Evolutionary conservation across 1,140 invertebrate genomes (phyloP).

Genomic region (Coptotermes formosanus): DNA sequence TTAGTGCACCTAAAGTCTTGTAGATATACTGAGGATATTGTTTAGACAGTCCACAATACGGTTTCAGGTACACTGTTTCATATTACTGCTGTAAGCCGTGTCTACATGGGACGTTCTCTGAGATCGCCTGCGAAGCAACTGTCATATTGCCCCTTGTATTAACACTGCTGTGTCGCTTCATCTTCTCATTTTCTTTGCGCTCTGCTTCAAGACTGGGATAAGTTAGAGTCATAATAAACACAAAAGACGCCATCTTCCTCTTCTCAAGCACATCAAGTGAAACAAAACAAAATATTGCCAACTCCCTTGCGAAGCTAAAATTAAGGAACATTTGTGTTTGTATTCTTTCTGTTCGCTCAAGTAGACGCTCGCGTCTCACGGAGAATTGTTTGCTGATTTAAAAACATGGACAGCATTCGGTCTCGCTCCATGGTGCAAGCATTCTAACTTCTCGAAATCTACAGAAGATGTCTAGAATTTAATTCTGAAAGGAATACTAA

Average conservation of each 20-base stretch:
- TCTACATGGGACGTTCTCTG: too few species aligned
- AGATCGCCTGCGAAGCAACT: neutral
- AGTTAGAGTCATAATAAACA: neutral
- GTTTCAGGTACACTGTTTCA: too few species aligned
- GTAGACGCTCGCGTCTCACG: neutral
- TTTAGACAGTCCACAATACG: too few species aligned
- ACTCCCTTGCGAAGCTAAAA: neutral
- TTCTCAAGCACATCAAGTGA: neutral
- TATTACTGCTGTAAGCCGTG: too few species aligned
- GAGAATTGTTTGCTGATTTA: neutral
- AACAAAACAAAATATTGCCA: neutral
- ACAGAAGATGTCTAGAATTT: neutral
- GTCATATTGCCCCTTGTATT: neutral
- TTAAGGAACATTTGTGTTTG: neutral
- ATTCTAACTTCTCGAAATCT: neutral
- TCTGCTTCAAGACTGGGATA: neutral
- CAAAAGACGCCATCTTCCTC: neutral
- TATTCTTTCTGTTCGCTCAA: neutral
- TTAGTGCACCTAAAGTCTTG: too few species aligned
- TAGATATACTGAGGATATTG: too few species aligned
- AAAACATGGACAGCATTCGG: neutral
- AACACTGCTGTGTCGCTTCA: neutral
- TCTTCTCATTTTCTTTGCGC: neutral
- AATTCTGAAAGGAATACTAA: neutral
- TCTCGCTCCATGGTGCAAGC: neutral